Percentiles rank a stretch among this genome's conserved stretches.
Conservation (phyloP, 2,888 invertebrate species). For the Drosophila hamatofila region DNA sequence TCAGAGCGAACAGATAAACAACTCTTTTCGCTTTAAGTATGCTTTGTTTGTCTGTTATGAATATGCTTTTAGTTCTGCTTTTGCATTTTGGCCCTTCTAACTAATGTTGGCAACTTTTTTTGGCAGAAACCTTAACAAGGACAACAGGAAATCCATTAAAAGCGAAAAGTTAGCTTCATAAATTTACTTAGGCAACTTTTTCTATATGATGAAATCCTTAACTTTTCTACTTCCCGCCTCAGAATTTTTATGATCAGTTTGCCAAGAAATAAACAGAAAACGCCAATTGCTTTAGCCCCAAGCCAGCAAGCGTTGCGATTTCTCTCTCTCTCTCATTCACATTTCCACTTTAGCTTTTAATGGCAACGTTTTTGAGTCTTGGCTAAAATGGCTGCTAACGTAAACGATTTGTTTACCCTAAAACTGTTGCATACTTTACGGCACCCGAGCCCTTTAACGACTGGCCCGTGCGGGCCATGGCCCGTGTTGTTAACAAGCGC, state of each 20-base stretch:
- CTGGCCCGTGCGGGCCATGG: slow-evolving; percentile 12
- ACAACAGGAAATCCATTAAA: slow-evolving; percentile 58
- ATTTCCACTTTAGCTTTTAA: slow-evolving; percentile 12
- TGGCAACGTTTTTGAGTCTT: slow-evolving; percentile 17
- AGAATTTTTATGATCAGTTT: slow-evolving; percentile 1
- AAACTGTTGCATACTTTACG: slow-evolving; percentile 43
- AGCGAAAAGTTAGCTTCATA: slow-evolving; percentile 22
- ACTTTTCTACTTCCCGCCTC: slow-evolving; percentile 4
- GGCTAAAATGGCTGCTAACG: slow-evolving; percentile 24
- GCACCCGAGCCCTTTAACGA: slow-evolving; percentile 34
- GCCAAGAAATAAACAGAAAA: slow-evolving; percentile 27
- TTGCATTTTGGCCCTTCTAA: neutral
- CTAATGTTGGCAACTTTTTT: slow-evolving; percentile 16
- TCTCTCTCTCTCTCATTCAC: slow-evolving; percentile 16
- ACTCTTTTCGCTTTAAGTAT: slow-evolving; percentile 12
- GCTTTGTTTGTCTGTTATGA: slow-evolving; percentile 10
- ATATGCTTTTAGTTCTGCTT: slow-evolving; percentile 13
- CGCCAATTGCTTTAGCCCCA: neutral
- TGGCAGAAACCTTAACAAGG: slow-evolving; percentile 6
- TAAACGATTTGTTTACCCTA: slow-evolving; percentile 45
- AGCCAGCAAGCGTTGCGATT: slow-evolving; percentile 22
- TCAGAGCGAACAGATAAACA: slow-evolving; percentile 4
- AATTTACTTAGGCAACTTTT: slow-evolving; percentile 21
- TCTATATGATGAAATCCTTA: neutral
- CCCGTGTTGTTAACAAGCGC: slow-evolving; percentile 45